phyloP scores from a whole-genome alignment of 2,888 invertebrate genomes.

The Apomyelois bistriatella region DNA sequence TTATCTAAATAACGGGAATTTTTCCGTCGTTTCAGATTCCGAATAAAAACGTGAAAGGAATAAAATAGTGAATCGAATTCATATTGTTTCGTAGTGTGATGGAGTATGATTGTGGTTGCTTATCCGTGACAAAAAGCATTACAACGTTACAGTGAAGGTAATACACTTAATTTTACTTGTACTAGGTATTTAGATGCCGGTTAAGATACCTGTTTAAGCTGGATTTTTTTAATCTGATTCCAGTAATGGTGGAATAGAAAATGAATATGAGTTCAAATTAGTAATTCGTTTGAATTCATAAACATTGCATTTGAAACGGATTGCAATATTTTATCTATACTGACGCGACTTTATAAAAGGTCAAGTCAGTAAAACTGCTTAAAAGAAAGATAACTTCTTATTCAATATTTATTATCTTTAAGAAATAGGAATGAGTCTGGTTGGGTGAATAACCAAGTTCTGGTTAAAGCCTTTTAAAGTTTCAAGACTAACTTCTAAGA shows the following conservation, averaged over 20 bases:
- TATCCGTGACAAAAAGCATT: slow-evolving; percentile 39
- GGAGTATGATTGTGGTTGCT: slow-evolving; percentile 43
- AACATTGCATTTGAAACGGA: too few species aligned
- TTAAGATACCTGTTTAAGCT: too few species aligned
- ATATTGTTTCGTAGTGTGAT: slow-evolving; percentile 45
- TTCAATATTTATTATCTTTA: too few species aligned
- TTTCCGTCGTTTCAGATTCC: slow-evolving; percentile 65
- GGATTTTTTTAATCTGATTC: too few species aligned
- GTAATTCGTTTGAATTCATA: too few species aligned
- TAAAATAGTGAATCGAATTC: slow-evolving; percentile 28
- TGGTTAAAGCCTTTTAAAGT: not conserved
- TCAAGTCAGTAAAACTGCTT: too few species aligned
- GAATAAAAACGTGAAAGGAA: slow-evolving; percentile 32
- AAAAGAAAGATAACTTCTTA: too few species aligned
- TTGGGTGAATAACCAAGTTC: not conserved
- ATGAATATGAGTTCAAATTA: too few species aligned
- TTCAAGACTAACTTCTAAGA: not conserved
- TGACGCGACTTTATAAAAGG: too few species aligned
- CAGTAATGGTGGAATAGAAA: too few species aligned
- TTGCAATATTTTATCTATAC: too few species aligned
- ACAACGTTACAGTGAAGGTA: slow-evolving; percentile 53
- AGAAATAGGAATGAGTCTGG: not conserved
- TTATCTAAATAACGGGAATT: slow-evolving; percentile 20
- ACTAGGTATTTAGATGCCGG: not conserved
- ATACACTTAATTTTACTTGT: slow-evolving; percentile 16